Percentiles rank a stretch among this genome's conserved stretches.
Conservation (phyloP, 1,140 invertebrate genomes). For the Brachionus asplanchnoidis region DNA sequence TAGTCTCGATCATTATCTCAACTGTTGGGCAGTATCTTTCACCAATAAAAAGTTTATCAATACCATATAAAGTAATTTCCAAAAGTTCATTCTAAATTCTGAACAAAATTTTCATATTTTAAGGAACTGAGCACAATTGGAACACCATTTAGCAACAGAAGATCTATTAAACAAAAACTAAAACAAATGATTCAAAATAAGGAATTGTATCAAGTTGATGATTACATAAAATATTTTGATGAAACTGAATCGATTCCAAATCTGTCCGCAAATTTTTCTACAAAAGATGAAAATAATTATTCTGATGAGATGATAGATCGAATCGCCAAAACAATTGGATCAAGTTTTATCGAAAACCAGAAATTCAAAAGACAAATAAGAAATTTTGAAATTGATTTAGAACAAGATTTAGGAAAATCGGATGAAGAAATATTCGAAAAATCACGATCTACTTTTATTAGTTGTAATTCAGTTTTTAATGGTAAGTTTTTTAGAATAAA, state of each 20-base stretch:
- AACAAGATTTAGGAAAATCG: not conserved
- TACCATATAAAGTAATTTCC: not conserved
- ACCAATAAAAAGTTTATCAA: not conserved
- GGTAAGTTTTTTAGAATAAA: not conserved
- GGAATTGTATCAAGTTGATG: not conserved
- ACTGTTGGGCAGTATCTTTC: not conserved
- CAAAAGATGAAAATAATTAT: not conserved
- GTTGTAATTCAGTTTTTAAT: slow-evolving; percentile 21
- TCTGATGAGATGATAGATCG: slow-evolving; percentile 6
- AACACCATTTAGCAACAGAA: not conserved
- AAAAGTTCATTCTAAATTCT: not conserved
- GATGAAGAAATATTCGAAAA: not conserved
- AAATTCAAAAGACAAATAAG: not conserved
- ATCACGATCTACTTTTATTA: not conserved
- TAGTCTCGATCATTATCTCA: not conserved
- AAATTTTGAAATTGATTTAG: not conserved
- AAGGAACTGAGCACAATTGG: slow-evolving; percentile 8
- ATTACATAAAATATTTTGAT: not conserved
- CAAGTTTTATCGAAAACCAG: slow-evolving; percentile 19
- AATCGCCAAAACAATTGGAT: not conserved
- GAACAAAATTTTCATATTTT: not conserved
- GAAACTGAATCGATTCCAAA: not conserved
- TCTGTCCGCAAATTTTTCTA: not conserved
- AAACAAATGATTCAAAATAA: not conserved
- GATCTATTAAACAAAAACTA: not conserved